Base-by-base conservation (phyloP, 2,888 invertebrate genomes). In the Microctonus brassicae region DNA sequence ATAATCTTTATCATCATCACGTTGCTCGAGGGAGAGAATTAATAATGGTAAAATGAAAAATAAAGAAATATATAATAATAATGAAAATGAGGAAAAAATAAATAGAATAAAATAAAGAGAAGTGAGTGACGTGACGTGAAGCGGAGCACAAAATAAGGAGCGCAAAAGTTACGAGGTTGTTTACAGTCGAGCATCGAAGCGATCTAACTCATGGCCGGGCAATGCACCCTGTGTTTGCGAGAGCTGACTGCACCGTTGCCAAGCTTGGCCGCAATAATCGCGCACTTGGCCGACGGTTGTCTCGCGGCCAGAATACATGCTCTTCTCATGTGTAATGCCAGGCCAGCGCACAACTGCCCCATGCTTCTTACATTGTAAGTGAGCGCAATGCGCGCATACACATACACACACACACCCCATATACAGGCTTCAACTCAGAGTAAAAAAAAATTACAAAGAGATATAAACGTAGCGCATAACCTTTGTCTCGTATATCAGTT, bases 121-220 rank as follows among this genome's bases (percentile, higher is more conserved):
- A 29, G 17, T 58, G 53, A 73, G 69, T 67, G 69, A 73, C 42
- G 34, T 68, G 57, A 69, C 42, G 34, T 68, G 57, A 69, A 70
- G 20, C 47, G 73, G 69, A 58, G 58, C 70, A 63, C 42, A 76
- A 75, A 75, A 73, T 67, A 73, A 69, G 68, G 72, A 64, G 61
- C 39, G 69, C 61, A 60, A 78, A 81, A 84, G 82, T 84, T 84
- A 83, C 83, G 83, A 84, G 83, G 82, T 82, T 84, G 83, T 84
- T 84, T 84, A 83, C 83, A 80, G 79, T 76, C 81, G 79, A 81
- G 80, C 80, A 80, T 82, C 81, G 78, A 81, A 83, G 78, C 81
- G 81, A 84, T 83, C 83, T 84, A 84, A 84, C 84, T 84, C 84
- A 84, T 84, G 84, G 84, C 79, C 84, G 83, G 82, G 79, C 84